phyloP scores from a whole-genome alignment of 2,113 vertebrate species.

The Apeltes quadracus region DNA sequence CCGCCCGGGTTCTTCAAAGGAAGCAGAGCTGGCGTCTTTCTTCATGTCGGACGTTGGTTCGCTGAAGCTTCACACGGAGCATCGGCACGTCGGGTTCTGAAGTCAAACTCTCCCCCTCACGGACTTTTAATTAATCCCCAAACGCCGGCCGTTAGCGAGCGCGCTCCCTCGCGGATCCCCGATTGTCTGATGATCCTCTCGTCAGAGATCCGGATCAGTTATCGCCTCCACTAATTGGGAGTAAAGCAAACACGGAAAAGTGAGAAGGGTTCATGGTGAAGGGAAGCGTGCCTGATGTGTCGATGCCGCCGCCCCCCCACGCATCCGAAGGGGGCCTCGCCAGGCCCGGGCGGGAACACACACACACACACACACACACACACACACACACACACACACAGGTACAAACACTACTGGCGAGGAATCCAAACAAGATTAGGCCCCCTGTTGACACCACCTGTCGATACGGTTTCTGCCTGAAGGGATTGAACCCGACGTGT shows the following conservation, averaged over 20 bases:
- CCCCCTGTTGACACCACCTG: conserved; percentile 63
- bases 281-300: too few species aligned
- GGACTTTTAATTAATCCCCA: conserved; percentile 46
- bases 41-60: background rate
- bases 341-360: conserved; percentile 9
- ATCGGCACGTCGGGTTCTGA: conserved; percentile 15
- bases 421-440: conserved; percentile 57
- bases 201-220: conserved; percentile 39
- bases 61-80: conserved; percentile 22
- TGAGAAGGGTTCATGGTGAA: conserved; percentile 7
- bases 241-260: conserved; percentile 18
- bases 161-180: conserved; percentile 28
- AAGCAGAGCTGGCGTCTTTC: conserved; percentile 17
- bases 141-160: conserved; percentile 57
- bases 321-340: conserved; percentile 14
- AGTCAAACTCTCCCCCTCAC: conserved; percentile 29
- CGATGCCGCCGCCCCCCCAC: background rate
- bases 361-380: background rate
- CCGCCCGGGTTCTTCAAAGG: background rate
- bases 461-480: conserved; percentile 57
- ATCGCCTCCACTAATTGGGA: conserved; percentile 37
- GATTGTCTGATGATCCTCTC: conserved; percentile 27
- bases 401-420: conserved; percentile 48
- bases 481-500: conserved; percentile 51
- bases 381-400: conserved; percentile 7